phyloP scores from a whole-genome alignment of 2,888 invertebrate genomes.

The Acanthopleura granulata region DNA sequence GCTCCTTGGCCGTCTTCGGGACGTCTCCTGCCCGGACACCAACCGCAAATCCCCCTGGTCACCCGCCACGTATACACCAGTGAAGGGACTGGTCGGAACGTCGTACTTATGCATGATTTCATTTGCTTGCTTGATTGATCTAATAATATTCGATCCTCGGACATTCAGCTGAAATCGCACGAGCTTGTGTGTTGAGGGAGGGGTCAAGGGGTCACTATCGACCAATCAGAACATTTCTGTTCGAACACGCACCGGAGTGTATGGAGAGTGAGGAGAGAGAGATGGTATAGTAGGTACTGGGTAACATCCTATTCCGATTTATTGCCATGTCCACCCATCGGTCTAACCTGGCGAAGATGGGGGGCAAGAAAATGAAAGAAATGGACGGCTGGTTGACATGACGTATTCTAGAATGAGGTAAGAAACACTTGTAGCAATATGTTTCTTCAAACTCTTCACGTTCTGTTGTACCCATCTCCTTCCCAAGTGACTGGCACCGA shows the following conservation, averaged over 20 bases:
- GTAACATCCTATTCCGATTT: too few relatives aligned
- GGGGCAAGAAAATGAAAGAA: neutral
- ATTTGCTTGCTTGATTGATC: conserved; percentile 6
- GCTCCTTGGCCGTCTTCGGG: too few relatives aligned
- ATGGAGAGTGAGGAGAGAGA: neutral
- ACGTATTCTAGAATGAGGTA: conserved; percentile 2
- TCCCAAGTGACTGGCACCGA: too few relatives aligned
- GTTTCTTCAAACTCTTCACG: neutral
- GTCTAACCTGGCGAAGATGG: neutral
- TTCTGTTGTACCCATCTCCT: too few relatives aligned
- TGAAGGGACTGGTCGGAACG: neutral
- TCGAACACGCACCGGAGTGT: neutral
- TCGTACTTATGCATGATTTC: conserved; percentile 4
- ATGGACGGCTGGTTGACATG: neutral
- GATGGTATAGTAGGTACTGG: too few relatives aligned
- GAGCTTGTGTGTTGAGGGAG: neutral
- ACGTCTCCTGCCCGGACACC: too few relatives aligned
- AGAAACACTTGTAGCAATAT: neutral
- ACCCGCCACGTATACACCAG: too few relatives aligned
- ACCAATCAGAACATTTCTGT: neutral
- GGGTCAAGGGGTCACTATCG: neutral
- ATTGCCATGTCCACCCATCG: too few relatives aligned
- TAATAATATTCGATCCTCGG: conserved; percentile 3
- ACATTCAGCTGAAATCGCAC: neutral
- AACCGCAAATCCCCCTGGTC: too few relatives aligned